These are phyloP conservation scores for Troides oblongomaculatus DNA, from an alignment of 2,888 invertebrate genomes.

Conservation along the genomic window DNA sequence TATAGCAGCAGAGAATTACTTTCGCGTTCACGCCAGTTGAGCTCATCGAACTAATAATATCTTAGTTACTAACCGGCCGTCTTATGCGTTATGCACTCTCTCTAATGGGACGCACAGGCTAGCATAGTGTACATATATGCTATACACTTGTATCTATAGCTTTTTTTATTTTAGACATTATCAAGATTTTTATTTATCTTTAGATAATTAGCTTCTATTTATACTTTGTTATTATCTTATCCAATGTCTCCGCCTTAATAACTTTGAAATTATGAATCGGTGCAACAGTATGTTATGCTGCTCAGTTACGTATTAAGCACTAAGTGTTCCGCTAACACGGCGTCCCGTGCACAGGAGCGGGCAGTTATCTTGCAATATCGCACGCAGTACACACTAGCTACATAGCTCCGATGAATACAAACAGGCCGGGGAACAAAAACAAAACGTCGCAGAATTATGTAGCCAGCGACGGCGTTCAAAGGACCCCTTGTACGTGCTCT, in stretches of 20 bases:
- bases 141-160: slow-evolving; percentile 4
- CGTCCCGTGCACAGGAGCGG: slow-evolving; percentile 41
- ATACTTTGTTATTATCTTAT: too few species aligned
- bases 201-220: background rate
- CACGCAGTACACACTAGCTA: slow-evolving; percentile 38
- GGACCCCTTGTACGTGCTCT: slow-evolving; percentile 75
- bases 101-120: slow-evolving; percentile 1
- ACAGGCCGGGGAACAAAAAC: slow-evolving; percentile 62
- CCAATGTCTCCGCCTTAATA: background rate
- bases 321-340: slow-evolving; percentile 16
- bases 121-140: background rate
- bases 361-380: slow-evolving; percentile 34
- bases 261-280: background rate
- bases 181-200: background rate
- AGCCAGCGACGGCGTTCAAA: slow-evolving; percentile 68
- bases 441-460: slow-evolving; percentile 62
- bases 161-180: background rate
- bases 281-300: background rate
- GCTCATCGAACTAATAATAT: slow-evolving; percentile 25
- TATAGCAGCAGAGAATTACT: slow-evolving; percentile 22
- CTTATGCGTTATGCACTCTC: background rate
- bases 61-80: slow-evolving; percentile 17
- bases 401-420: slow-evolving; percentile 43
- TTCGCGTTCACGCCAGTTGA: slow-evolving; percentile 24
- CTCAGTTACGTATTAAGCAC: slow-evolving; percentile 3